Evolutionary conservation across 2,888 invertebrate species (phyloP), one percentile per base, ranked within the genome.

Genomic region (Drosophila longiperda): DNA sequence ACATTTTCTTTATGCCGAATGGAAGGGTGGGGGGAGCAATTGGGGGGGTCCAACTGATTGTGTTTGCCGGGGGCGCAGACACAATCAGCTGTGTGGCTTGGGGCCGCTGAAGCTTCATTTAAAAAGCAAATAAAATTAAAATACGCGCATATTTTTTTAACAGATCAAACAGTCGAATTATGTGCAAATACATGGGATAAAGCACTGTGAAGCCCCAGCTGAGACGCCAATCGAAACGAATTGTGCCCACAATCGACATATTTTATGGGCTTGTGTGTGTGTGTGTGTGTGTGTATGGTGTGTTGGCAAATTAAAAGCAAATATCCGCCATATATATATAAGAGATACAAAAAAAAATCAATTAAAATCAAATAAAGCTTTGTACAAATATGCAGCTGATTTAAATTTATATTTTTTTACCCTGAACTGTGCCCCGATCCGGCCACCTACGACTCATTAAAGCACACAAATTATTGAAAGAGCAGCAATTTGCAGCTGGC

Each of bases 101-200:
- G 66, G 79, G 80, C 87, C 69, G 66, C 45, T 75, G 89, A 73
- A 61, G 85, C 89, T 89, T 85, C 89, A 89, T 85, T 85, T 89
- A 89, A 85, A 85, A 89, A 89, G 87, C 85, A 85, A 85, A 85
- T 89, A 85, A 85, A 85, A 85, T 85, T 89, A 85, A 85, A 85
- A 85, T 85, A 85, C 85, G 77, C 84, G 82, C 85, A 83, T 73
- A 79, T 84, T 79, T 83, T 80, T 83, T 83, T 69, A 75, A 48
- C 84, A 87, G 87, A 83, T 86, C 82, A 83, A 83, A 87, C 87
- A 83, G 78, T 67, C 86, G 82, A 87, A 87, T 83, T 83, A 83
- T 83, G 82, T 77, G 69, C 69, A 83, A 82, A 82, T 83, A 85
- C 68, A 45, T 62, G 36, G 23, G 17, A 69, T 79, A 53, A 63